Evolutionary conservation across 2,113 vertebrate genomes (phyloP).

Genomic region (Prochilodus magdalenae): DNA sequence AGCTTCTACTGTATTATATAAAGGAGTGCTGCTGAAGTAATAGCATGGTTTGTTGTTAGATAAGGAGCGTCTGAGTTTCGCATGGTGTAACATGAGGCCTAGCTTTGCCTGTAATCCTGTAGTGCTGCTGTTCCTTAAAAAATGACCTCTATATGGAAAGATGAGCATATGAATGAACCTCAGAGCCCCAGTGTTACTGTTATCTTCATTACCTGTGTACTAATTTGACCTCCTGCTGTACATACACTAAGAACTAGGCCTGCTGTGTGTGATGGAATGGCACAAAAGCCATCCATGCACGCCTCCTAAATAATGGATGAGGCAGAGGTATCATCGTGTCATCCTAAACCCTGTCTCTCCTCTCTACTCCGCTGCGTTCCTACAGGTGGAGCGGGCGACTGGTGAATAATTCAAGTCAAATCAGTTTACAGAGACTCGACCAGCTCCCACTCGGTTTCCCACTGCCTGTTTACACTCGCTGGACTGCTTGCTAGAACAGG

Average conservation of each 20-base stretch:
- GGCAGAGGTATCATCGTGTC: constrained; percentile 51
- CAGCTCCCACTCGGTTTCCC: constrained; percentile 12
- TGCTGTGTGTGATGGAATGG: constrained; percentile 13
- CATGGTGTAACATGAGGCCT: too few relatives aligned
- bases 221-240: neutral
- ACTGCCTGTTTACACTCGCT: constrained; percentile 8
- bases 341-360: constrained; percentile 56
- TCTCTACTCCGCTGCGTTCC: constrained; percentile 42
- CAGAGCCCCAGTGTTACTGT: too few relatives aligned
- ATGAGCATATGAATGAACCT: too few relatives aligned
- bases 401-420: constrained; percentile 64
- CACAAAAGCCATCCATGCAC: constrained; percentile 37
- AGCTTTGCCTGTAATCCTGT: too few relatives aligned
- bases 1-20: too few relatives aligned
- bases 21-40: too few relatives aligned
- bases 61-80: too few relatives aligned
- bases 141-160: too few relatives aligned
- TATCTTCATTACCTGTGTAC: neutral
- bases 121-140: too few relatives aligned
- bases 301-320: constrained; percentile 58
- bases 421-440: constrained; percentile 58
- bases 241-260: neutral
- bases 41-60: too few relatives aligned
- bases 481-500: neutral
- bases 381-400: constrained; percentile 1